Evolutionary conservation across 2,113 vertebrate species (phyloP), one percentile per base, ranked within the genome.

Genomic region (Cyanoramphus novaezelandiae): DNA sequence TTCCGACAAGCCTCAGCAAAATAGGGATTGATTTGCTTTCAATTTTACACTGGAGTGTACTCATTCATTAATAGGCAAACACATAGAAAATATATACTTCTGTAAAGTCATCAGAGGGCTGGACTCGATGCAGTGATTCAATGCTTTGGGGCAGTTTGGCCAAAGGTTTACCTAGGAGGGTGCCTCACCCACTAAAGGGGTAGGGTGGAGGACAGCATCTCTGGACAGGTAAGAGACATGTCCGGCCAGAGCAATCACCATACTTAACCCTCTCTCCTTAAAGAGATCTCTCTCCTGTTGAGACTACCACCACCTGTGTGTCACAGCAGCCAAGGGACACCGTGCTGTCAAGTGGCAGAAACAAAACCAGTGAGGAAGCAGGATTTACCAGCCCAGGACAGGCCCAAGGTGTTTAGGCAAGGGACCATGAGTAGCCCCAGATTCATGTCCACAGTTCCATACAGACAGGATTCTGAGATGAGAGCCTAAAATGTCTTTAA

Each of bases 311-410:
- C 35, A 18, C 17, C 83, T 78, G 9, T 35, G 44, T 37, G 46
- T 11, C 33, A 49, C 63, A 39, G 64, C 3, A 3, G 47, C 80
- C 6, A 33, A 29, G 49, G 68, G 53, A 43, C 69, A 55, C 15
- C 52, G 68, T 46, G 13, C 23, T 25, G 57, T 12, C 23, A 49
- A 25, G 33, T 23, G 27, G 57, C 86, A 35, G 57, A 59, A 59
- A 35, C 13, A 0, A 35, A 24, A 15, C 33, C 0, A 2, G 7
- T 10, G 0, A 13, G 23, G 5, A 43, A 39, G 50, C 7, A 4
- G 63, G 15, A 43, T 44, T 11, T 1, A 10, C 52, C 49, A 43
- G 31, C 52, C 39, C 37, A 37, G 37, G 37, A 10, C 1, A 35
- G 29, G 41, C 50, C 33, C 37, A 9, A 14, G 1, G 0, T 17